Base-by-base conservation (phyloP, 1,140 invertebrate species). In the Luehdorfia chinensis region DNA sequence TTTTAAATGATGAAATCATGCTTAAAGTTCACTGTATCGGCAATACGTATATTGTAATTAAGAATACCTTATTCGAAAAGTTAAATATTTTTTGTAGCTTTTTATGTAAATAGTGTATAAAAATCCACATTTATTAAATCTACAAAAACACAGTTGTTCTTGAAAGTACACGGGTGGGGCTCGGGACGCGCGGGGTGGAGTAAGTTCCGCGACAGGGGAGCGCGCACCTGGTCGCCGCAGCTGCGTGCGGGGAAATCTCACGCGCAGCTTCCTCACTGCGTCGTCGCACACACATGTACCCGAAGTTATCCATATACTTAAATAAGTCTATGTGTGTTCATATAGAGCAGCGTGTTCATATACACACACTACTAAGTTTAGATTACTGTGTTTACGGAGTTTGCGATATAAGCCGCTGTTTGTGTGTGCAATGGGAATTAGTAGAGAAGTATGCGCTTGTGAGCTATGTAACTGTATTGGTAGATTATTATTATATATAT, bases 151-250 rank as follows among this genome's bases (percentile, higher is more conserved):
- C n/a, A n/a, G 5, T 69, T 9, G 57, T 50, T 3, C 32, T 6
- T 48, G 72, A 62, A 23, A 49, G 73, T 84, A 81, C 80, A 8
- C 3, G 14, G 25, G 39, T 21, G 19, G 39, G 50, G 43, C 49
- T 34, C 34, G 55, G 34, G 66, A 55, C 30, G 50, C 47, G 39
- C 47, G 63, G 62, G 65, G 58, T 46, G 69, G 64, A 64, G 66
- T 9, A 11, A 28, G 39, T 30, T 43, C 39, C 39, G 39, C 39
- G 39, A 43, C 39, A 36, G 62, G 75, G 62, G 62, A 59, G 59
- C 68, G 80, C 72, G 73, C 81, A 85, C 81, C 81, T 85, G 81
- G 81, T 64, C 73, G 68, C 55, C 76, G 78, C 81, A 85, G 81
- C 81, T 85, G 81, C 81, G 73, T 56, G 57, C 68, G 61, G 67